A percentile compares a stretch with the other conserved stretches of the same genome.
These are phyloP conservation scores for Pristionchus pacificus DNA, from an alignment of 1,140 invertebrate species.

Conservation along the genomic window DNA sequence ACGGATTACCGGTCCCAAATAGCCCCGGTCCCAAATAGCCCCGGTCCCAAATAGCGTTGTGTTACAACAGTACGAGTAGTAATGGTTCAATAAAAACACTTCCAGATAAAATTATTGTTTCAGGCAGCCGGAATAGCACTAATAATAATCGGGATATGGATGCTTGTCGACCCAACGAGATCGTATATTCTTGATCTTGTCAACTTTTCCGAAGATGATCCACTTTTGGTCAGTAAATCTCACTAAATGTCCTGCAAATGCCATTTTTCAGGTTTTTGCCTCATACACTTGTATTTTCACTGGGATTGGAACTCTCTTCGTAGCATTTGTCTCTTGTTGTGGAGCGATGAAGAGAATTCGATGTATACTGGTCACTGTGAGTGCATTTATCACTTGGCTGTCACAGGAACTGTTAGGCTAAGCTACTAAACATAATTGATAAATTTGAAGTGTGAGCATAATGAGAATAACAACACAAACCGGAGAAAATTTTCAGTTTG, in stretches of 20 bases:
- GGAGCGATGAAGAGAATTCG: constrained; percentile 31
- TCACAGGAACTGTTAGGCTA: too few species aligned
- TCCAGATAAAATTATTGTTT: too few species aligned
- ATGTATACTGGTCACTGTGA: constrained; percentile 25
- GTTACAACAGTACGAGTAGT: too few species aligned
- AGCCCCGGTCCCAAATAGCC: too few species aligned
- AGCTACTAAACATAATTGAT: too few species aligned
- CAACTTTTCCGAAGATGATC: constrained; percentile 39
- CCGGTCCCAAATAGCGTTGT: too few species aligned
- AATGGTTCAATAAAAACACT: too few species aligned
- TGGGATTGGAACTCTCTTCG: constrained; percentile 30
- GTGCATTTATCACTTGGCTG: too few species aligned
- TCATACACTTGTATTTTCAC: constrained; percentile 22
- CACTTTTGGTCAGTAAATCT: constrained; percentile 26
- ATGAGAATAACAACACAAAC: too few species aligned
- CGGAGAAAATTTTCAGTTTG: constrained; percentile 9
- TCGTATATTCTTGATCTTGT: constrained; percentile 37
- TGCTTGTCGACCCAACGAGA: constrained; percentile 34
- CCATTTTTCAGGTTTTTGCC: constrained; percentile 32
- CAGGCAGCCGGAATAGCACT: constrained; percentile 25
- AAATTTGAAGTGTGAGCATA: too few species aligned
- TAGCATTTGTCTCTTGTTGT: constrained; percentile 35
- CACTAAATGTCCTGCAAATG: too few species aligned
- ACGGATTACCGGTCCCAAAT: too few species aligned
- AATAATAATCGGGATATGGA: constrained; percentile 37